Percentiles rank a stretch among this genome's conserved stretches.
These are phyloP conservation scores for Thyatira batis DNA, from an alignment of 2,888 invertebrate species.

Conservation along the genomic window DNA sequence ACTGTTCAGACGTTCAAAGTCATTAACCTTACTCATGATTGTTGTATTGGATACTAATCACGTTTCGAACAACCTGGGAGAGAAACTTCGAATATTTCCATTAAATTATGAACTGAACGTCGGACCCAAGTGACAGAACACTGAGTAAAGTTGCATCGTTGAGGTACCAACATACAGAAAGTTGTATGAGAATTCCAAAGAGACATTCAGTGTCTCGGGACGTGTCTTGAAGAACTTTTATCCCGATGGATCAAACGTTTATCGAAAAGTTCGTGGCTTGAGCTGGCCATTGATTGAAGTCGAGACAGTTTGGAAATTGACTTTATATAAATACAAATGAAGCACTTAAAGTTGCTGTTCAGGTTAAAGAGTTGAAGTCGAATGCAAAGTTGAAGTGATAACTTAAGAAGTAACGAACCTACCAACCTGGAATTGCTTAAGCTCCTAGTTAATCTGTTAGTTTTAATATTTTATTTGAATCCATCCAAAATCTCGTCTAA, in stretches of 20 bases:
- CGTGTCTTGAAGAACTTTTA: slow-evolving; percentile 19
- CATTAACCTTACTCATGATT: neutral
- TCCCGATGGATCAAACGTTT: slow-evolving; percentile 19
- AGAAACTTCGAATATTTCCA: neutral
- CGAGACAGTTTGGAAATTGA: slow-evolving; percentile 8
- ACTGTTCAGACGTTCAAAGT: neutral
- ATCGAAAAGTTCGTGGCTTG: slow-evolving; percentile 14
- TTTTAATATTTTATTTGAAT: too few species aligned
- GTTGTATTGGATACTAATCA: neutral
- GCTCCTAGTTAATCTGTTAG: too few species aligned
- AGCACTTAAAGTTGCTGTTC: neutral
- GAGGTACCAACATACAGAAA: neutral
- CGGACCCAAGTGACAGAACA: neutral
- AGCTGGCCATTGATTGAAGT: slow-evolving; percentile 13
- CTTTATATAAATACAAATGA: slow-evolving; percentile 4
- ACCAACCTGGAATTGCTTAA: too few species aligned
- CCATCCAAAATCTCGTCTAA: too few species aligned
- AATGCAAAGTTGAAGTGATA: too few species aligned
- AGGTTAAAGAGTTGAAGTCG: neutral
- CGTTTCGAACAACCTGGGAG: neutral
- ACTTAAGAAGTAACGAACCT: too few species aligned
- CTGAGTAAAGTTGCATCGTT: neutral
- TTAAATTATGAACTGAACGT: neutral
- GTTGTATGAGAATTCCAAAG: neutral
- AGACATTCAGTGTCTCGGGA: neutral